Conservation (phyloP, 2,888 invertebrate genomes). For the Bibio marci region DNA sequence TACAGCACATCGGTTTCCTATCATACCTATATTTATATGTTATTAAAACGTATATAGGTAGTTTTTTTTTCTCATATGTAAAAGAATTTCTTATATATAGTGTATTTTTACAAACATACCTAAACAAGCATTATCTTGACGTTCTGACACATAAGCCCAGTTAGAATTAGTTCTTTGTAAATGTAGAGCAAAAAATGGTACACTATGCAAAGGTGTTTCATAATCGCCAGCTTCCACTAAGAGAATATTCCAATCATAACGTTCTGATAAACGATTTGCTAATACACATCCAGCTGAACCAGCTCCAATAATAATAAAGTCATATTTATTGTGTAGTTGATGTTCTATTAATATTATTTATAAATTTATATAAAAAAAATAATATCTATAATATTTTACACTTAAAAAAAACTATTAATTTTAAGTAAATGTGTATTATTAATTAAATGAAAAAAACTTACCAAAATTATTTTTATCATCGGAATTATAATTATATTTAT, state of each 20-base stretch:
- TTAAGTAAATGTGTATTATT: too few species aligned
- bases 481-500: too few species aligned
- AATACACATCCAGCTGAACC: conserved; percentile 65
- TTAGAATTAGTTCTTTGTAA: conserved; percentile 35
- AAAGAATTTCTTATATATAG: too few species aligned
- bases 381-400: too few species aligned
- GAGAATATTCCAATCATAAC: conserved; percentile 43
- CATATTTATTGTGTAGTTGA: conserved; percentile 39
- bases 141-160: conserved; percentile 53
- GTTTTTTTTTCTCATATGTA: too few species aligned
- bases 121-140: conserved; percentile 40
- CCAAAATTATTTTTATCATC: too few species aligned
- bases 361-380: too few species aligned
- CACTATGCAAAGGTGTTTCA: conserved; percentile 23
- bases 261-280: conserved; percentile 55
- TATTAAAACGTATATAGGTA: too few species aligned
- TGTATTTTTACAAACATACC: too few species aligned
- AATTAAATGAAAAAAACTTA: too few species aligned
- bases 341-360: too few species aligned
- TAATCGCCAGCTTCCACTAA: conserved; percentile 53
- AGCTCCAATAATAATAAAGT: conserved; percentile 71
- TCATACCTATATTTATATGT: conserved; percentile 24
- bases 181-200: conserved; percentile 20
- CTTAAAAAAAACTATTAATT: too few species aligned
- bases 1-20: conserved; percentile 42